These are phyloP conservation scores for Drepanosiphum platanoidis DNA, from an alignment of 2,888 invertebrate species.

Conservation along the genomic window DNA sequence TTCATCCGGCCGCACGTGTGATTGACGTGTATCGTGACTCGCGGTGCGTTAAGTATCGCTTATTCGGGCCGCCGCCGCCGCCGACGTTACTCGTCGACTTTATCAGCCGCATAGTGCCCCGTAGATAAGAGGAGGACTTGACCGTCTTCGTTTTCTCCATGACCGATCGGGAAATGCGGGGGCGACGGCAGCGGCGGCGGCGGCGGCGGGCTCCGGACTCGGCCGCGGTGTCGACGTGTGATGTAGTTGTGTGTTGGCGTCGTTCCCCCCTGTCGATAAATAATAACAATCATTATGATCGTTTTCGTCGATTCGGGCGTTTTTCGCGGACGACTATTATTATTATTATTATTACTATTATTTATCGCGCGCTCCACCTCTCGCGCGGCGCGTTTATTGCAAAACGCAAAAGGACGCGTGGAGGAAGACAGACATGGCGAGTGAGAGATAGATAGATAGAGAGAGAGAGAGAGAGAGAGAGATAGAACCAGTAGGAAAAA, in stretches of 20 bases:
- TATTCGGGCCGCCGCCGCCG: neutral
- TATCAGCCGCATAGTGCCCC: neutral
- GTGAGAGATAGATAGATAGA: neutral
- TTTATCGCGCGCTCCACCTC: neutral
- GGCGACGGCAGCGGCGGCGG: neutral
- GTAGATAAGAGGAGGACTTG: neutral
- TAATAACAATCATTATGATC: conserved; percentile 11
- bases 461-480: neutral
- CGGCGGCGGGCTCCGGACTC: neutral
- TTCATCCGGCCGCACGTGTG: neutral
- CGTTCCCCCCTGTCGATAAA: neutral
- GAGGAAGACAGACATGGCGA: neutral
- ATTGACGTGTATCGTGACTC: conserved; percentile 21
- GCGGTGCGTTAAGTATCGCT: neutral
- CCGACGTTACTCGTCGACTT: neutral
- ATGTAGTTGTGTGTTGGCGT: no score
- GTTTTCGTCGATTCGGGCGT: neutral
- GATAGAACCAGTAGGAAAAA: conserved; percentile 27
- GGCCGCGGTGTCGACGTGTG: neutral
- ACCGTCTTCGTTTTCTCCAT: conserved; percentile 10
- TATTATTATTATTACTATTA: neutral
- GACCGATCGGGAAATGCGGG: conserved; percentile 4
- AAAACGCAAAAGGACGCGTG: conserved; percentile 9
- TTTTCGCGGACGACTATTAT: neutral
- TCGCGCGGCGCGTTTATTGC: conserved; percentile 17